A percentile compares a stretch with the other conserved stretches of the same genome.
Conservation (phyloP, 2,797 vertebrate genomes). For the Lates japonicus region DNA sequence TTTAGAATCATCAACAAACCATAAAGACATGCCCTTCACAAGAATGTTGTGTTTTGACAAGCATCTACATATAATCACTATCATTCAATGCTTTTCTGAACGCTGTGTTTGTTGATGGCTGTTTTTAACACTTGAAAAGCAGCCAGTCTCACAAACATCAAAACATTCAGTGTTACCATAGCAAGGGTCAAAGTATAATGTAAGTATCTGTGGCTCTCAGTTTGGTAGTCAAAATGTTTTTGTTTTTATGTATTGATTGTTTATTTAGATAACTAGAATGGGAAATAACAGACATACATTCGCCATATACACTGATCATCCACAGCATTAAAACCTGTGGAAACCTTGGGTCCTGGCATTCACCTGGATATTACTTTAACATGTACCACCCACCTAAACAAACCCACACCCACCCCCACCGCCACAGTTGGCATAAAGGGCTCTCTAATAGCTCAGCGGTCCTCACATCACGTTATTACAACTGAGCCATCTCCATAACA, state of each 20-base stretch:
- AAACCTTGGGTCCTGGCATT: too few species aligned
- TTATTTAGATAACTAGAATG: too few species aligned
- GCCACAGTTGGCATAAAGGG: too few species aligned
- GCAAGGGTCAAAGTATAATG: not conserved
- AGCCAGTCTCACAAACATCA: conserved; percentile 8
- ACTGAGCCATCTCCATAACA: too few species aligned
- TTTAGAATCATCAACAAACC: conserved; percentile 31
- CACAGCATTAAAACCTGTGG: too few species aligned
- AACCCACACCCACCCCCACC: too few species aligned
- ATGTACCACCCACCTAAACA: too few species aligned
- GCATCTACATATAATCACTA: conserved; percentile 31
- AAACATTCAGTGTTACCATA: not conserved
- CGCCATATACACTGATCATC: too few species aligned
- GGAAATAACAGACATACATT: too few species aligned
- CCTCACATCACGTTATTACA: too few species aligned
- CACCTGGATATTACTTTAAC: too few species aligned
- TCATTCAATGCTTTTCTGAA: conserved; percentile 33
- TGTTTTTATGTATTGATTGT: not conserved
- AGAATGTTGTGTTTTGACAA: not conserved
- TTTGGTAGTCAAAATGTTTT: not conserved
- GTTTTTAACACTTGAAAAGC: conserved; percentile 19
- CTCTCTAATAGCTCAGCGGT: too few species aligned
- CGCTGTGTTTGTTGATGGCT: not conserved
- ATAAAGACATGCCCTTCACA: conserved; percentile 7
- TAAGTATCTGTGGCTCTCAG: not conserved